phyloP scores from a whole-genome alignment of 1,140 invertebrate genomes.

The Homalodisca vitripennis region DNA sequence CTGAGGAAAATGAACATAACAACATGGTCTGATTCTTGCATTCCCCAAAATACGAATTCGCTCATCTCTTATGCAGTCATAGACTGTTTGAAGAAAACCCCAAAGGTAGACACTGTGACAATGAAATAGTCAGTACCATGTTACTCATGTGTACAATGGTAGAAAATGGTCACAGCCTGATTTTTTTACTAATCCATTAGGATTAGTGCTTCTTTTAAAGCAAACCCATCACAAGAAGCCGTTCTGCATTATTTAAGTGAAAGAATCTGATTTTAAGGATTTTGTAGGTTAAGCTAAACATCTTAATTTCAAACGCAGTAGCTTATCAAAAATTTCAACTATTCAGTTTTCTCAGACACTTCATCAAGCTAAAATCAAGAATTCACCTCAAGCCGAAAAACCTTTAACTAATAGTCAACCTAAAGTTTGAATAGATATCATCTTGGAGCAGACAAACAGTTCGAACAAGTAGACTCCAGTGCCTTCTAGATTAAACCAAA shows the following conservation, averaged over 20 bases:
- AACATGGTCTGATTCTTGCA: conserved; percentile 42
- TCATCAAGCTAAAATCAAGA: conserved; percentile 10
- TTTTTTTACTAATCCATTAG: conserved; percentile 38
- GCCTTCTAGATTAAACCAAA: too few relatives aligned
- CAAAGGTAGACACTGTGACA: conserved; percentile 35
- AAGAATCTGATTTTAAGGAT: conserved; percentile 33
- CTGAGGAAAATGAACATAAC: conserved; percentile 36
- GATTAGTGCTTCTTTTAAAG: conserved; percentile 35
- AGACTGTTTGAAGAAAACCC: conserved; percentile 38
- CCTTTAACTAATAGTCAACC: conserved; percentile 8
- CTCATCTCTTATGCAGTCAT: conserved; percentile 39
- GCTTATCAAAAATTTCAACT: conserved; percentile 25
- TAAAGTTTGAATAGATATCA: conserved; percentile 17
- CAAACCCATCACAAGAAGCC: conserved; percentile 26
- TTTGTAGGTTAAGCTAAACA: conserved; percentile 25
- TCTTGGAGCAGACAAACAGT: conserved; percentile 6
- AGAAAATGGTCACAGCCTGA: conserved; percentile 41
- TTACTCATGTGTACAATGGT: conserved; percentile 42
- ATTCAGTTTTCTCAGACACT: conserved; percentile 29
- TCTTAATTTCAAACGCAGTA: conserved; percentile 33
- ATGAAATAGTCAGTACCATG: conserved; percentile 44
- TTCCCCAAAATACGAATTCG: conserved; percentile 42
- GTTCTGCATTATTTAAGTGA: conserved; percentile 33
- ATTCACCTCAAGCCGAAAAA: not conserved
- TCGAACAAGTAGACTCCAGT: too few relatives aligned